Evolutionary conservation across 2,113 vertebrate genomes (phyloP).

Genomic region (Nerophis ophidion): DNA sequence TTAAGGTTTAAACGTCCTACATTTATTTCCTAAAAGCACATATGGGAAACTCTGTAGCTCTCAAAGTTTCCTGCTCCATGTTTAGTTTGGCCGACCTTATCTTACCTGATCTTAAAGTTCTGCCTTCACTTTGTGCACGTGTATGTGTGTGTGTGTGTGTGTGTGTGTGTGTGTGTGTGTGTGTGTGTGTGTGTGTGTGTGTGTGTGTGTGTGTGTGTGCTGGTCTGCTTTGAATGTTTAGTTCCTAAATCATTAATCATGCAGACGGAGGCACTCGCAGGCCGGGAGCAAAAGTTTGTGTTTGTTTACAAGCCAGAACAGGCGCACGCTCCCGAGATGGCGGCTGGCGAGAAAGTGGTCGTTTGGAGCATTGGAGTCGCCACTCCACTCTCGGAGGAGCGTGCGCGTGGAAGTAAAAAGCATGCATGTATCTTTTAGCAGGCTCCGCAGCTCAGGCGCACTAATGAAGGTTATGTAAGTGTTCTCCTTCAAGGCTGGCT

Average conservation of each 20-base stretch:
- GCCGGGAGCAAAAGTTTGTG: conserved; percentile 43
- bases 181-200: too few species aligned
- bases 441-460: conserved; percentile 28
- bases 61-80: conserved; percentile 3
- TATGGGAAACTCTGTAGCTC: too few species aligned
- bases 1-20: too few species aligned
- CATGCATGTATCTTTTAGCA: conserved; percentile 50
- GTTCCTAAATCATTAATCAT: conserved; percentile 65
- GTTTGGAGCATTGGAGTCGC: conserved; percentile 13
- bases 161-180: background rate
- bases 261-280: conserved; percentile 38
- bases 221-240: conserved; percentile 67
- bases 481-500: conserved; percentile 37
- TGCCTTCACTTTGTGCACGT: background rate
- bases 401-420: conserved; percentile 26
- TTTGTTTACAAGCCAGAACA: too few species aligned
- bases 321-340: too few species aligned
- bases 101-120: background rate
- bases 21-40: too few species aligned
- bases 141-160: background rate
- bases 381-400: conserved; percentile 29
- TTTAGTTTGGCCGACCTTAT: conserved; percentile 4
- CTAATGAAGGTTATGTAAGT: conserved; percentile 58
- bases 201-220: conserved; percentile 30
- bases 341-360: conserved; percentile 5